A percentile compares a stretch with the other conserved stretches of the same genome.
These are phyloP conservation scores for Radopholus similis DNA, from an alignment of 1,140 invertebrate species.

Conservation along the genomic window DNA sequence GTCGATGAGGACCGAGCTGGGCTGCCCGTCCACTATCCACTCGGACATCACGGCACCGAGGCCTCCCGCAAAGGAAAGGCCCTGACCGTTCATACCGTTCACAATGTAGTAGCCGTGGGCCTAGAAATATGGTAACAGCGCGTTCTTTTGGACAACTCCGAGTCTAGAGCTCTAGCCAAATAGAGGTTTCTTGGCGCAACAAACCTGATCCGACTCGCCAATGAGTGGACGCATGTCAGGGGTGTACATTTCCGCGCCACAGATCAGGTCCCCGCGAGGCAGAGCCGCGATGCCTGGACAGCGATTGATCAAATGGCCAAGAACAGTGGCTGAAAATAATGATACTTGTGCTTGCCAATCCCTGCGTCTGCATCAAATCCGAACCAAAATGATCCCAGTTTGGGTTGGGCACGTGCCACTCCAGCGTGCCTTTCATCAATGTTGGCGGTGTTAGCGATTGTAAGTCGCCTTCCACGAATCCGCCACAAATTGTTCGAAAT, in stretches of 20 bases:
- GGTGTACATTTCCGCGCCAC: constrained; percentile 87
- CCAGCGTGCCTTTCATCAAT: constrained; percentile 27
- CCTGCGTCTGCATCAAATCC: background rate
- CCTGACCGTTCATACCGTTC: constrained; percentile 89
- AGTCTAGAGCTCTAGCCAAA: no score
- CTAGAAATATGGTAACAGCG: constrained; percentile 62
- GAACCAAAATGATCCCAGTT: constrained; percentile 85
- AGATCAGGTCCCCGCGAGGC: constrained; percentile 74
- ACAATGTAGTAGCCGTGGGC: constrained; percentile 90
- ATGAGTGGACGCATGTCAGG: constrained; percentile 70
- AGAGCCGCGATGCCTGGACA: constrained; percentile 73
- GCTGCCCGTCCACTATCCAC: constrained; percentile 75
- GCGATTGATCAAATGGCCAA: constrained; percentile 78
- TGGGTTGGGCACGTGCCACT: constrained; percentile 51
- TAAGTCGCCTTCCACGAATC: constrained; percentile 49
- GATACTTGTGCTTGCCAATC: background rate
- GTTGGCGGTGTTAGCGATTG: constrained; percentile 31
- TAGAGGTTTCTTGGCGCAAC: no score
- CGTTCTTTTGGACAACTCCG: no score
- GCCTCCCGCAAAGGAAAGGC: constrained; percentile 84
- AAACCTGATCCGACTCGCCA: constrained; percentile 80
- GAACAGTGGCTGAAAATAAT: constrained; percentile 67
- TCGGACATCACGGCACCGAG: constrained; percentile 85
- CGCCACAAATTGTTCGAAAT: constrained; percentile 48
- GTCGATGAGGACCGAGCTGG: constrained; percentile 72